These are phyloP conservation scores for Oryzias dopingdopingensis DNA, from an alignment of 2,797 vertebrate genomes.

Conservation along the genomic window DNA sequence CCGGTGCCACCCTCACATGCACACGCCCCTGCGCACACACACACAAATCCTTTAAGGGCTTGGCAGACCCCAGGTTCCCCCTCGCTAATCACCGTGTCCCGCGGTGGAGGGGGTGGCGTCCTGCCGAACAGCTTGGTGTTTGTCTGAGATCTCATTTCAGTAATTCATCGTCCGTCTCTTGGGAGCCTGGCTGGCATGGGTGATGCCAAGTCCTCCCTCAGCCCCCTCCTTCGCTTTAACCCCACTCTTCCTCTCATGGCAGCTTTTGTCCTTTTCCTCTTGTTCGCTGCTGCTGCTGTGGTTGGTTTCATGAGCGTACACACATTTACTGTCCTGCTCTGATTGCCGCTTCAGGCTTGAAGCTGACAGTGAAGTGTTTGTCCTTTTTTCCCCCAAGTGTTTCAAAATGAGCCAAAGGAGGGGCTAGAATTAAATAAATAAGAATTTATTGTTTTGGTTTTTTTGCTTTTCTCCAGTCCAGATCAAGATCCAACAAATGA, in stretches of 20 bases:
- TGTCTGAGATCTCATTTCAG: slow-evolving; percentile 79
- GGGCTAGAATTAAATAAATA: slow-evolving; percentile 33
- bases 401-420: slow-evolving; percentile 11
- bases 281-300: slow-evolving; percentile 38
- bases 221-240: slow-evolving; percentile 31
- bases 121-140: slow-evolving; percentile 77
- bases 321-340: slow-evolving; percentile 44
- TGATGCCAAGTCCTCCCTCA: slow-evolving; percentile 58
- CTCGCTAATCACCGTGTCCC: slow-evolving; percentile 78
- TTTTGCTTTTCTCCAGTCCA: slow-evolving; percentile 27
- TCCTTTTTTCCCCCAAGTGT: too few species aligned
- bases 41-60: slow-evolving; percentile 65
- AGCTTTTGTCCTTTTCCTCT: slow-evolving; percentile 28
- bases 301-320: slow-evolving; percentile 55
- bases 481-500: slow-evolving; percentile 41
- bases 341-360: slow-evolving; percentile 37
- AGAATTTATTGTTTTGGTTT: slow-evolving; percentile 24
- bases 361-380: slow-evolving; percentile 5
- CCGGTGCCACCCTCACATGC: slow-evolving; percentile 54
- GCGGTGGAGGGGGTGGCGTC: slow-evolving; percentile 62
- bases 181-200: slow-evolving; percentile 72
- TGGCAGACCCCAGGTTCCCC: slow-evolving; percentile 70
- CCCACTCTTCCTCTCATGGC: slow-evolving; percentile 20
- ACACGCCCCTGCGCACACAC: slow-evolving; percentile 20
- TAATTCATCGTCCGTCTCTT: slow-evolving; percentile 79